Base-by-base conservation (phyloP, 2,888 invertebrate genomes). In the Alcis repandata region DNA sequence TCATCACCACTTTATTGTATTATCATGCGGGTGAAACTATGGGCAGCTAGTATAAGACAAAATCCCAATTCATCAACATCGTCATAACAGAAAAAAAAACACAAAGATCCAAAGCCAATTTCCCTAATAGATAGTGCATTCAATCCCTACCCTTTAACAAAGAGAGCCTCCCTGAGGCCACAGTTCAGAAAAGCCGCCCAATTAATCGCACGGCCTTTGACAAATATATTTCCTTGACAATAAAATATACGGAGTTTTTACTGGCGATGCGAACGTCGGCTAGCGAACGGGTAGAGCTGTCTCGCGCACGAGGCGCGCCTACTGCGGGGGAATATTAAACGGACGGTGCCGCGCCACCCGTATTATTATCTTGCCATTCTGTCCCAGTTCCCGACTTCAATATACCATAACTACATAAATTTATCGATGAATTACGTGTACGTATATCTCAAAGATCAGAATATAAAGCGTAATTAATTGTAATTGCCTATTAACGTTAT, bases 211-310 rank as follows among this genome's bases (percentile, higher is more conserved):
- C 79, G 79, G 82, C 80, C 86, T 90, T 89, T 88, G 89, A 88
- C 88, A 91, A 90, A 92, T 90, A 91, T 86, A 89, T 90, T 90
- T 90, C 86, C 85, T 87, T 87, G 86, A 91, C 88, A 90, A 91
- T 90, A 90, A 91, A 91, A 90, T 92, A 90, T 87, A 87, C 80
- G 78, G 83, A 86, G 87, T 90, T 91, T 90, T 89, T 91, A 89
- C 85, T 84, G 85, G 83, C 83, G 74, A 72, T 82, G 77, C 80
- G 79, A 80, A 78, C 77, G 78, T 71, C 76, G 82, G 78, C 85
- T 79, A 83, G 87, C 79, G 84, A 87, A 85, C 85, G 89, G 84
- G 86, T 83, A 88, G 89, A 90, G 83, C 88, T 87, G 91, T 90
- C 92, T 87, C 83, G 79, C 75, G 82, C 91, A 88, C 89, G 60